A percentile compares a stretch with the other conserved stretches of the same genome.
Conservation (phyloP, 1,140 invertebrate species). For the Caerostris darwini region DNA sequence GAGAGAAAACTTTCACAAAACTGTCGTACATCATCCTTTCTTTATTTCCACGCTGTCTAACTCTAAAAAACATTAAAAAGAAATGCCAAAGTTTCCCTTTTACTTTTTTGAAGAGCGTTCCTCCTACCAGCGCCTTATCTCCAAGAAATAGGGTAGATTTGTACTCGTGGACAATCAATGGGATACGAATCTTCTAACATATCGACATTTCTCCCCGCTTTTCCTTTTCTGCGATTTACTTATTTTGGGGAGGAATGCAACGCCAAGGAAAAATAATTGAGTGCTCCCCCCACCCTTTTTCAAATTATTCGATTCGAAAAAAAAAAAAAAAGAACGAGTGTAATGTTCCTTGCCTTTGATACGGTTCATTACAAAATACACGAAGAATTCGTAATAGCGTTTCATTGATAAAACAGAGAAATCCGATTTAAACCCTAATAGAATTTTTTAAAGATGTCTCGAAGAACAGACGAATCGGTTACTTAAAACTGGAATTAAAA, state of each 20-base stretch:
- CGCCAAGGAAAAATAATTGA: conserved; percentile 11
- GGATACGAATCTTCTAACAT: conserved; percentile 57
- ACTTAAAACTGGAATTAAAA: neutral
- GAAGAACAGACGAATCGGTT: neutral
- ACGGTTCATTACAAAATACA: neutral
- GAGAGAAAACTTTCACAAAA: conserved; percentile 66
- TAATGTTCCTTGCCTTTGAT: neutral
- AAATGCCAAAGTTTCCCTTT: conserved; percentile 40
- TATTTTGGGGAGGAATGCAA: neutral
- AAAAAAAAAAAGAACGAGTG: neutral
- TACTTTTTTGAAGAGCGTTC: conserved; percentile 38
- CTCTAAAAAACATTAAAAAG: conserved; percentile 69
- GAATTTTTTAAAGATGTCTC: neutral
- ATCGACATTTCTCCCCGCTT: conserved; percentile 13
- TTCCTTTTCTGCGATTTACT: conserved; percentile 18
- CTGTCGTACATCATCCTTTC: conserved; percentile 62
- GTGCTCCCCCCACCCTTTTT: neutral
- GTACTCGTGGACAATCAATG: conserved; percentile 63
- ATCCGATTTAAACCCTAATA: neutral
- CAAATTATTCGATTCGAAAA: neutral
- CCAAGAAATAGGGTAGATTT: conserved; percentile 63
- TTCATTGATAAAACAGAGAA: neutral
- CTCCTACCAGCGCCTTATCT: conserved; percentile 34
- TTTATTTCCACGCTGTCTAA: conserved; percentile 72
- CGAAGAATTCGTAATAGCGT: neutral